phyloP scores from a whole-genome alignment of 2,888 invertebrate species.

The Eulithis testata region DNA sequence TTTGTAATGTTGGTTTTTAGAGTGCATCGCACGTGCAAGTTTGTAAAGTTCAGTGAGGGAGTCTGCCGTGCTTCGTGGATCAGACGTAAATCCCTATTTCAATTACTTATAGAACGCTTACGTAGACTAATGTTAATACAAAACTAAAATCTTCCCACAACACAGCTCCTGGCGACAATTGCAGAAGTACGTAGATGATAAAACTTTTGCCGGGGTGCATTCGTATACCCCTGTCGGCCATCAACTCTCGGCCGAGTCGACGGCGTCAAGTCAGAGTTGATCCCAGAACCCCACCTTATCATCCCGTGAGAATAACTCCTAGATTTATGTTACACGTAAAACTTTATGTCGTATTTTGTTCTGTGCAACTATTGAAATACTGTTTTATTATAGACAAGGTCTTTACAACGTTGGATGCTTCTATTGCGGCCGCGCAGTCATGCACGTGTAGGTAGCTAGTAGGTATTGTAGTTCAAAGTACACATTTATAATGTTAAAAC shows the following conservation, averaged over 20 bases:
- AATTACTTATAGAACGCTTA: too few relatives aligned
- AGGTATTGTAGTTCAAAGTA: conserved; percentile 21
- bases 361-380: conserved; percentile 55
- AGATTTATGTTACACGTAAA: conserved; percentile 81
- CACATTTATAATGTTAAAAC: conserved; percentile 22
- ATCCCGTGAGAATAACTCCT: conserved; percentile 81
- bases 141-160: neutral
- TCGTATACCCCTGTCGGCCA: conserved; percentile 40
- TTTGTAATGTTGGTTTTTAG: neutral
- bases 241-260: conserved; percentile 38
- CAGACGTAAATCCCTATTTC: too few relatives aligned
- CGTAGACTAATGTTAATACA: neutral
- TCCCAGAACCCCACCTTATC: conserved; percentile 70
- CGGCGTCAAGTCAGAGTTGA: conserved; percentile 37
- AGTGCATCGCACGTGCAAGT: too few relatives aligned
- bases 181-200: conserved; percentile 32
- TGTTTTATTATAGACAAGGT: conserved; percentile 57
- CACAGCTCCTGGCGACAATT: conserved; percentile 18
- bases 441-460: conserved; percentile 3
- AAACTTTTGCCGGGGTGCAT: conserved; percentile 29
- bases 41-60: too few relatives aligned
- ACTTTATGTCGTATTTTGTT: conserved; percentile 80
- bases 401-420: conserved; percentile 39
- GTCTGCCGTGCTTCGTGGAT: too few relatives aligned
- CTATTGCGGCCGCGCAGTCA: conserved; percentile 18